Conservation (phyloP, 2,797 vertebrate species). For the Fringilla coelebs region DNA sequence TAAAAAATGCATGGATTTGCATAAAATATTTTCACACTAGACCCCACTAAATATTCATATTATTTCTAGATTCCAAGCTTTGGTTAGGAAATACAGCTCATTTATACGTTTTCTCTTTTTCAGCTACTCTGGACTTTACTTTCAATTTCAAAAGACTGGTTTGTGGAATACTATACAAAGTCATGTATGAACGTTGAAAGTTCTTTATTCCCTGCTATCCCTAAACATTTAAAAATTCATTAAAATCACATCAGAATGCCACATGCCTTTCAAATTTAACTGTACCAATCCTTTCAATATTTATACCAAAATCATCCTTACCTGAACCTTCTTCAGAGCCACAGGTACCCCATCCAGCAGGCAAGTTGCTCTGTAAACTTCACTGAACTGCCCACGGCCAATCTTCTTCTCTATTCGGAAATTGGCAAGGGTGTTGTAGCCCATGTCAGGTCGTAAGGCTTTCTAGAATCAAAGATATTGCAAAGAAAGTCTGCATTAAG, state of each 20-base stretch:
- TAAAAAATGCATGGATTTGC: not conserved
- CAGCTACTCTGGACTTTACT: not conserved
- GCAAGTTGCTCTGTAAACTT: constrained; percentile 93
- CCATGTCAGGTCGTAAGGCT: constrained; percentile 91
- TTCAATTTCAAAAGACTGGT: not conserved
- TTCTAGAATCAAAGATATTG: constrained; percentile 77
- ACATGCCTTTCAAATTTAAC: not conserved
- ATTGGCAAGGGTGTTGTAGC: constrained; percentile 91
- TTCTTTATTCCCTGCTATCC: not conserved
- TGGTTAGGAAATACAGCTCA: not conserved
- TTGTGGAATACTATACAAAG: not conserved
- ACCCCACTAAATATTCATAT: not conserved
- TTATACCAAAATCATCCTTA: constrained; percentile 65
- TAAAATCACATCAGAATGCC: not conserved
- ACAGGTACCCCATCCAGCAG: constrained; percentile 90
- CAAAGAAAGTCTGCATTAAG: not conserved
- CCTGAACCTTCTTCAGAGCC: constrained; percentile 98
- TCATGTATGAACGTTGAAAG: not conserved
- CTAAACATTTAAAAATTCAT: not conserved
- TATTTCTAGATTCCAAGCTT: not conserved
- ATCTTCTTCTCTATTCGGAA: constrained; percentile 97
- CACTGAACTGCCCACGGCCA: constrained; percentile 95
- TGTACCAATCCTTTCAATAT: not conserved
- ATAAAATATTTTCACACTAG: not conserved
- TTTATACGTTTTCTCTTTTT: not conserved